Percentiles rank a stretch among this genome's conserved stretches.
Conservation (phyloP, 2,113 vertebrate genomes). For the Muscicapa adusta region DNA sequence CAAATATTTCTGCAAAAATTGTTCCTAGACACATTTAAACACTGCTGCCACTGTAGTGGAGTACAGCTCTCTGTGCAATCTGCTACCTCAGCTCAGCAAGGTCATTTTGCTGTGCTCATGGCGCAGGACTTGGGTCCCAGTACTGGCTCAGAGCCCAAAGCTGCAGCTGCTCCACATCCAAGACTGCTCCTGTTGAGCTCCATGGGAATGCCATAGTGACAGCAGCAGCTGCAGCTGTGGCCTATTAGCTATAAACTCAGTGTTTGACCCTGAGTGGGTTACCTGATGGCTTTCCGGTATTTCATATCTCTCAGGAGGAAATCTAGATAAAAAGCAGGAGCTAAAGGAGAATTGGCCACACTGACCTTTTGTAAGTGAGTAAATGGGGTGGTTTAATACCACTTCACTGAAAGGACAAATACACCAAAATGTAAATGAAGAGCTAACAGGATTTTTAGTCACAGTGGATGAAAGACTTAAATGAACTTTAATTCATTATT, state of each 20-base stretch:
- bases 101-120: background rate
- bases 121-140: background rate
- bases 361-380: background rate
- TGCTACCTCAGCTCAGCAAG: background rate
- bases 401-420: background rate
- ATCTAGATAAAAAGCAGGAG: background rate
- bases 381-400: background rate
- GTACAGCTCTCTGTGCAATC: background rate
- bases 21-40: background rate
- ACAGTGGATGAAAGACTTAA: background rate
- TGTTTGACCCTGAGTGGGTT: background rate
- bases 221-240: background rate
- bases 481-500: background rate
- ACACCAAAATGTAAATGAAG: background rate
- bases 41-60: background rate
- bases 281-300: background rate
- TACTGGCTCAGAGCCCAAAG: background rate
- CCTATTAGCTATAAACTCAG: background rate
- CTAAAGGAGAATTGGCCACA: background rate
- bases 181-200: background rate
- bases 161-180: background rate
- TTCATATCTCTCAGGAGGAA: background rate
- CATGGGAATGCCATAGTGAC: background rate
- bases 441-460: background rate
- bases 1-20: background rate